These are phyloP conservation scores for Lasius fuliginosus DNA, from an alignment of 2,888 invertebrate genomes.

Conservation along the genomic window DNA sequence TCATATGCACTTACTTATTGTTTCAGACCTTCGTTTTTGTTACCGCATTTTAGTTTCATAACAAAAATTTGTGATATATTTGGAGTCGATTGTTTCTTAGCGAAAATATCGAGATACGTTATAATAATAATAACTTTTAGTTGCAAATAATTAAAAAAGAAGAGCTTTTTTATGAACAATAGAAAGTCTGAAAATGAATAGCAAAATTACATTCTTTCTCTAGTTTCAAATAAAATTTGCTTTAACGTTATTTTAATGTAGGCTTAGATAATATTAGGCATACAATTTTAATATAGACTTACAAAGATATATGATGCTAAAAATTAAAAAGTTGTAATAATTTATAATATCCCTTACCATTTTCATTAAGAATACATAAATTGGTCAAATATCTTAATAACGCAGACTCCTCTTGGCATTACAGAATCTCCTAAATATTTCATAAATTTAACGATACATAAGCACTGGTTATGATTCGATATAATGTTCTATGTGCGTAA, in stretches of 20 bases:
- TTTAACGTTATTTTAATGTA: not conserved
- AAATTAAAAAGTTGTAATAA: not conserved
- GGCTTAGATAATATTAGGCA: not conserved
- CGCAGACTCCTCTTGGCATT: not conserved
- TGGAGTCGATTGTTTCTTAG: not conserved
- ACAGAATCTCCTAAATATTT: not conserved
- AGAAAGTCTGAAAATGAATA: not conserved
- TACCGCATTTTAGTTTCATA: not conserved
- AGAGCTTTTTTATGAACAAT: not conserved
- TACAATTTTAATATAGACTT: not conserved
- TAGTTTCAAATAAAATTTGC: not conserved
- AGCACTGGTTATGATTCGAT: not conserved
- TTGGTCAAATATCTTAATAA: not conserved
- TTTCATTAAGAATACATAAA: not conserved
- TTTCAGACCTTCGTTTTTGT: not conserved
- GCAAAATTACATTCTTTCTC: not conserved
- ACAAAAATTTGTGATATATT: not conserved
- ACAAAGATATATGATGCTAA: not conserved
- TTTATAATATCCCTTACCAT: not conserved
- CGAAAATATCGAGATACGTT: not conserved
- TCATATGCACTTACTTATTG: not conserved
- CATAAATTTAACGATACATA: not conserved
- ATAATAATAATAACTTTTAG: not conserved
- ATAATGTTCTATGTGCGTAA: not conserved
- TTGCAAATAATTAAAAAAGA: not conserved